Evolutionary conservation across 2,888 invertebrate species (phyloP).

Genomic region (Tetanocera ferruginea): DNA sequence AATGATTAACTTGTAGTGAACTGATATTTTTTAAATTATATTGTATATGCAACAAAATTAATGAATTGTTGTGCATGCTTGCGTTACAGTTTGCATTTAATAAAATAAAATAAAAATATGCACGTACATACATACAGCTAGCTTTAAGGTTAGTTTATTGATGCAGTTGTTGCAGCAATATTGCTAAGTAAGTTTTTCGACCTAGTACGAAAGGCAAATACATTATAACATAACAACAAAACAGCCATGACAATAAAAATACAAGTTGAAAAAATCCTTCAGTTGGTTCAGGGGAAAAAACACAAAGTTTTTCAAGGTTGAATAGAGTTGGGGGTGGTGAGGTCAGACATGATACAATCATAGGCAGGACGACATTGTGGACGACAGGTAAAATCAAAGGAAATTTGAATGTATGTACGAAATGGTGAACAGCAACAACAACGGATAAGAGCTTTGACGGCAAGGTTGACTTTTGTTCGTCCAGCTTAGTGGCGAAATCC

Average conservation of each 20-base stretch:
- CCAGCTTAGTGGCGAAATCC: no score
- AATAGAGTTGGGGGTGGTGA: background rate
- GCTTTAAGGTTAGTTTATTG: no score
- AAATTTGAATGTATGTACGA: background rate
- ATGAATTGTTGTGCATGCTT: no score
- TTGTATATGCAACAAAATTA: no score
- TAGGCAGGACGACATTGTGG: background rate
- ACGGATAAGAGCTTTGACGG: no score
- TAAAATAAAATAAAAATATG: no score
- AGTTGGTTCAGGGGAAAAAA: conserved; percentile 40
- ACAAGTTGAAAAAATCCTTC: conserved; percentile 25
- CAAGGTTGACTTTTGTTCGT: no score
- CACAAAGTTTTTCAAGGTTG: background rate
- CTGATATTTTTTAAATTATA: no score
- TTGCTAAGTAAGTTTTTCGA: background rate
- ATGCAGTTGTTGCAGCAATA: background rate
- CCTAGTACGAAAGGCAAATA: background rate
- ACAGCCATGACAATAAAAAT: conserved; percentile 13
- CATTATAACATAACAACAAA: background rate
- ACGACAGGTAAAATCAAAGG: background rate
- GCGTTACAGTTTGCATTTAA: no score
- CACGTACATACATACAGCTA: no score
- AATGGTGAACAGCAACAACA: no score
- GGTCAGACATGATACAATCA: background rate
- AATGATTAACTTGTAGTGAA: no score